Conservation (phyloP, 2,888 invertebrate genomes). For the Drosophila pseudotakahashii region DNA sequence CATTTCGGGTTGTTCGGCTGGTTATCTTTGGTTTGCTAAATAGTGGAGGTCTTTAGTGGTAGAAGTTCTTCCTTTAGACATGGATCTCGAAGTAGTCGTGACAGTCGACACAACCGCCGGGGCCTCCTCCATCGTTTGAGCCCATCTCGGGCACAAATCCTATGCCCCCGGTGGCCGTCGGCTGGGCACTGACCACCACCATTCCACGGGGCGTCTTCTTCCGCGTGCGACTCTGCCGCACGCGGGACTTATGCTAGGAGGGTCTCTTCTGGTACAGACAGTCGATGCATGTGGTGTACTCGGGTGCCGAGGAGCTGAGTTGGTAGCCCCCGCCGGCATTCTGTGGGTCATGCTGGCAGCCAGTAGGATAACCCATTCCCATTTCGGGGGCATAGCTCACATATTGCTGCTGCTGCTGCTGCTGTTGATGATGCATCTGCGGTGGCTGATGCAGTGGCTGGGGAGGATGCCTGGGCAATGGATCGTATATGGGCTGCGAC, state of each 20-base stretch:
- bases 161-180: conserved; percentile 56
- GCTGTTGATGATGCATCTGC: conserved; percentile 19
- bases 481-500: conserved; percentile 84
- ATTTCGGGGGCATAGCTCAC: conserved; percentile 57
- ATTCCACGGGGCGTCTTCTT: conserved; percentile 84
- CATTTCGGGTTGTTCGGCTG: conserved; percentile 68
- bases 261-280: conserved; percentile 88
- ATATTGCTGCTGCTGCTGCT: conserved; percentile 43
- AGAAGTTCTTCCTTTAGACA: conserved; percentile 84
- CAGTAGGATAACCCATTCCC: conserved; percentile 41
- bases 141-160: conserved; percentile 62
- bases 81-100: conserved; percentile 86
- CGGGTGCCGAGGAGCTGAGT: conserved; percentile 85
- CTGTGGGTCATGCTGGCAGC: conserved; percentile 61
- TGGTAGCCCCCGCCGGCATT: conserved; percentile 57
- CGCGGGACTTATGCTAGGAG: conserved; percentile 88
- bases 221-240: conserved; percentile 87
- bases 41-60: conserved; percentile 6
- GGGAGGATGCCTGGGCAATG: conserved; percentile 78
- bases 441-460: conserved; percentile 13
- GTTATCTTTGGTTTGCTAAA: conserved; percentile 34
- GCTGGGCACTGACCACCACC: conserved; percentile 67
- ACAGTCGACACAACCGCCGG: conserved; percentile 83
- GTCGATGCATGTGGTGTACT: conserved; percentile 90
- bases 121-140: conserved; percentile 48